Evolutionary conservation across 2,113 vertebrate species (phyloP), one percentile per base, ranked within the genome.

Genomic region (Anhinga rufa): DNA sequence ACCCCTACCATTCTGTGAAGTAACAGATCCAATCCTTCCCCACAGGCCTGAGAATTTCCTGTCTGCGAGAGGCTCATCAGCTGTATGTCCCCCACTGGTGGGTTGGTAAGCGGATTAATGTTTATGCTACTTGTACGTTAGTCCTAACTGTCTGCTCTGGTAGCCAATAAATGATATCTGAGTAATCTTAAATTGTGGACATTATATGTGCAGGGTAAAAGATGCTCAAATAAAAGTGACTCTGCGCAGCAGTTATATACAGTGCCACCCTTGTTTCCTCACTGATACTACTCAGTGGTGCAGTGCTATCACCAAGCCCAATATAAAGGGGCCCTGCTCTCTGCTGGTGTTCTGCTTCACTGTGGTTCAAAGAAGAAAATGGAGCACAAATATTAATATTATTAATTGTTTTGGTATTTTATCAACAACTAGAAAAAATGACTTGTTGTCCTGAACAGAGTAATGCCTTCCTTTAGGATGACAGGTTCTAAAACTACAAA

Each of bases 31-130:
- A 72, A 4, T 3, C 3, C 17, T 77, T 68, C 7, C 6, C 5
- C 10, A 12, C 14, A 48, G 46, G 38, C n/a, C 40, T 74, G 46
- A 62, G 12, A 66, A 7, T n/a, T 77, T 24, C 46, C 21, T 70
- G 44, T 1, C 14, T 94, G 32, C 16, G 42, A 75, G 32, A 58
- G 17, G 9, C 12, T 87, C 21, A 10, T 49, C 3, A 21, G 15
- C 15, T 62, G 10, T 20, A 8, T 19, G 6, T 40, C 54, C 10
- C 29, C 11, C 0, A 0, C 9, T 0, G 3, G 4, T 10, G 31
- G 8, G 12, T 0, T 42, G 26, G 17, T 54, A 49, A 76, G 14
- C 12, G 66, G 6, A 19, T n/a, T 40, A 69, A 54, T 62, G 31
- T 17, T 88, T 36, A 24, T 61, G 16, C 4, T 70, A 31, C 13